Conservation (phyloP, 2,113 vertebrate species). For the Sarotherodon lohbergeri region DNA sequence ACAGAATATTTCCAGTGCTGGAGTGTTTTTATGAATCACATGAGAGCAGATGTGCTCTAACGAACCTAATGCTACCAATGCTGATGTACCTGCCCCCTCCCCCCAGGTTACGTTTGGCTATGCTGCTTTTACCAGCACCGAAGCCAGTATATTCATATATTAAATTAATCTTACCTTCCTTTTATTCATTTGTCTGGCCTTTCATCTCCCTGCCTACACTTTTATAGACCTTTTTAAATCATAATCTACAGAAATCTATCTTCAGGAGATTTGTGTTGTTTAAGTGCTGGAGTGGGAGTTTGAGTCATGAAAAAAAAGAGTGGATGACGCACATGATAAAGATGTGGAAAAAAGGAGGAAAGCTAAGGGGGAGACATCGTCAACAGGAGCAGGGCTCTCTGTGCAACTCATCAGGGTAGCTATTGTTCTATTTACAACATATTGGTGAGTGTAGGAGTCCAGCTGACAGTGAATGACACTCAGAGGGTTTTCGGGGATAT, state of each 20-base stretch:
- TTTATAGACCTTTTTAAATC: not conserved
- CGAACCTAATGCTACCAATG: not conserved
- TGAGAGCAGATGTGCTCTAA: not conserved
- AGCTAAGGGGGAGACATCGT: not conserved
- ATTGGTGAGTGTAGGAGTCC: not conserved
- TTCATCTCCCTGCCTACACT: not conserved
- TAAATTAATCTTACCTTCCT: not conserved
- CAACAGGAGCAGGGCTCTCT: not conserved
- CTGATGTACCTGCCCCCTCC: not conserved
- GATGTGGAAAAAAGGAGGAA: not conserved
- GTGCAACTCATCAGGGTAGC: not conserved
- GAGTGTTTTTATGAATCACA: not conserved
- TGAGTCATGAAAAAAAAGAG: not conserved
- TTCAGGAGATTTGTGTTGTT: not conserved
- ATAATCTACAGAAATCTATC: not conserved
- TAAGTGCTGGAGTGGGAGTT: not conserved
- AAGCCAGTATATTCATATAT: not conserved
- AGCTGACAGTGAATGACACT: slow-evolving; percentile 1
- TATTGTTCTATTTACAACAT: not conserved
- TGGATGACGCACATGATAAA: not conserved
- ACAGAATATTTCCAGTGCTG: not conserved
- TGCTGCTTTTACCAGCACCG: not conserved
- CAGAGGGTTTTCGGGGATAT: not conserved
- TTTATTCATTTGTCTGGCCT: not conserved
- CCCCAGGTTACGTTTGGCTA: not conserved